A percentile compares a stretch with the other conserved stretches of the same genome.
These are phyloP conservation scores for Platyrinchus mystaceus DNA, from an alignment of 2,797 vertebrate species.

Conservation along the genomic window DNA sequence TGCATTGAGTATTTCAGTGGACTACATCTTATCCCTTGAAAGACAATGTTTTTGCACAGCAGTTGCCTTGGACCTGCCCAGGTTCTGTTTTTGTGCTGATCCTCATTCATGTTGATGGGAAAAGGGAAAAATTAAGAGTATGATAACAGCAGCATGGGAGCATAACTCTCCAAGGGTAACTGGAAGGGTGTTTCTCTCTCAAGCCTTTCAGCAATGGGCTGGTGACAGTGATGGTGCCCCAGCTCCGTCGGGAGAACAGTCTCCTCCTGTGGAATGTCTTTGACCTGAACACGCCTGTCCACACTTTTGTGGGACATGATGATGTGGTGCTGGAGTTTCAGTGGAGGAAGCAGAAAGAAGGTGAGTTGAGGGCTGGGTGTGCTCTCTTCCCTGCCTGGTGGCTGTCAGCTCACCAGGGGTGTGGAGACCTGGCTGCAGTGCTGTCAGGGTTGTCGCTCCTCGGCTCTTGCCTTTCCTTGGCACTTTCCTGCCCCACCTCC, in stretches of 20 bases:
- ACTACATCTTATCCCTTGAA: background rate
- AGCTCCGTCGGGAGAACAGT: conserved; percentile 93
- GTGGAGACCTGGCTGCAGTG: background rate
- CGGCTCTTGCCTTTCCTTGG: background rate
- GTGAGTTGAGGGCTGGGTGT: conserved; percentile 63
- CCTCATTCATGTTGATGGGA: background rate
- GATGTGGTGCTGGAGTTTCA: conserved; percentile 97
- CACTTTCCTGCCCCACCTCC: background rate
- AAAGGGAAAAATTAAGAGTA: background rate
- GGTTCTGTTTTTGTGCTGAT: background rate
- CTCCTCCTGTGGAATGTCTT: conserved; percentile 92
- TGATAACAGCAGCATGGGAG: background rate
- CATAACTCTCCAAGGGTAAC: background rate
- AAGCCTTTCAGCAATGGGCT: conserved; percentile 94
- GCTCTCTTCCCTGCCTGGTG: fast-evolving
- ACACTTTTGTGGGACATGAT: conserved; percentile 95
- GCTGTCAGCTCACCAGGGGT: background rate
- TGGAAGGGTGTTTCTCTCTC: background rate
- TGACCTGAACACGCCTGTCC: conserved; percentile 92
- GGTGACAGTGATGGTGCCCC: conserved; percentile 98
- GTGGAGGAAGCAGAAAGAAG: conserved; percentile 96
- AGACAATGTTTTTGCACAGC: background rate
- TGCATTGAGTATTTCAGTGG: background rate
- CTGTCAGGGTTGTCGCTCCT: background rate
- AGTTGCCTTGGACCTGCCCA: background rate